Evolutionary conservation across 2,113 vertebrate species (phyloP), one percentile per base, ranked within the genome.

Genomic region (Ophthalmolycus amberensis): DNA sequence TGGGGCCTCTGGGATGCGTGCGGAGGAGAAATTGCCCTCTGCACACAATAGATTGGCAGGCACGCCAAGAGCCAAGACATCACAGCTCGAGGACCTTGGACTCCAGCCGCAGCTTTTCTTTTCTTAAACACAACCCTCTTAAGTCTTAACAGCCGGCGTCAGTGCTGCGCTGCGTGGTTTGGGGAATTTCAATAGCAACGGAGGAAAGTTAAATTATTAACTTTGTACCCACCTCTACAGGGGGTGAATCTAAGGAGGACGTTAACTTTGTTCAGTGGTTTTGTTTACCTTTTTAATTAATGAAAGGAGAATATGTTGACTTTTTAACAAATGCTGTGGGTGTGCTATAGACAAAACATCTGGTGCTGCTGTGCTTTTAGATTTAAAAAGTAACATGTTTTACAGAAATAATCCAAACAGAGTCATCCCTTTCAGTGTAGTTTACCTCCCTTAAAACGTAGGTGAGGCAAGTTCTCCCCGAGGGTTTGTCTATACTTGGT

Each of bases 1-100:
- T 85, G 88, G 91, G 89, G 92, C 91, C 88, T 85, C 90, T 86
- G 65, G 71, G 90, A 89, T 93, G 91, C 90, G 89, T 93, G 92
- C 83, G 66, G 88, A 93, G 83, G 59, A 87, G 50, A 92, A 93
- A 93, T 94, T 93, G 91, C 90, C 83, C 74, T 91, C 52, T 90
- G 83, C 92, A 93, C 91, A 92, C 87, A 92, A 89, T 88, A 83
- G 85, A 92, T 86, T 84, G 87, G 88, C 90, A 89, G 91, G 88
- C 87, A 89, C 63, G 71, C 82, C 75, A 79, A 82, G 77, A 84
- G 82, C 81, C 86, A 85, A 93, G 91, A 85, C 90, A 91, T 92
- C 90, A 85, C 87, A 89, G 88, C 88, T 88, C 52, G 32, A 90
- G 85, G 90, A 93, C 91, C 88, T 93, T 90, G 85, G 85, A 92